A percentile compares a stretch with the other conserved stretches of the same genome.
phyloP scores from a whole-genome alignment of 1,140 invertebrate species.

The Diabrotica virgifera region DNA sequence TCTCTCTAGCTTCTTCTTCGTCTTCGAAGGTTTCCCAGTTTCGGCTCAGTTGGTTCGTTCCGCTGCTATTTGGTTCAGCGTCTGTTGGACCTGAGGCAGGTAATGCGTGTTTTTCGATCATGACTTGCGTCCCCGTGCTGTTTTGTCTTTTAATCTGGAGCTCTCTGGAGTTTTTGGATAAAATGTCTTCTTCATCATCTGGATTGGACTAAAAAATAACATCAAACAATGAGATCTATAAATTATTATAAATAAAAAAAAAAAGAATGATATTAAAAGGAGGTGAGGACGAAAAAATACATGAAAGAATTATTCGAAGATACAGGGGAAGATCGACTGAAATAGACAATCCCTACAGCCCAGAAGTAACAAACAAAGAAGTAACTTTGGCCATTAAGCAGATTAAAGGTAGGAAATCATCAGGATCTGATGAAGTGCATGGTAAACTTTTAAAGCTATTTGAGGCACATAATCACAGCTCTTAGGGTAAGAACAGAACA shows the following conservation, averaged over 20 bases:
- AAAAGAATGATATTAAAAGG: not conserved
- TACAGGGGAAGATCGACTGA: too few species aligned
- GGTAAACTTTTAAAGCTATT: too few species aligned
- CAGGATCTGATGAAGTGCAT: too few species aligned
- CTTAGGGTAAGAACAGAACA: too few species aligned
- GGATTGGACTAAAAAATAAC: conserved; percentile 26
- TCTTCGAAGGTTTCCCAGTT: conserved; percentile 34
- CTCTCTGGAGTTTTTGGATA: conserved; percentile 38
- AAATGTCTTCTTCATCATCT: conserved; percentile 44
- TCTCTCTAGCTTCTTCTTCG: conserved; percentile 12
- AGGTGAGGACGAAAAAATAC: not conserved
- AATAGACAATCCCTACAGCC: too few species aligned
- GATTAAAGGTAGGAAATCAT: too few species aligned
- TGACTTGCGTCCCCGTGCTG: conserved; percentile 15
- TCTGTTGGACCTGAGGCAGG: not conserved
- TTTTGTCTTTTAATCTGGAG: conserved; percentile 37
- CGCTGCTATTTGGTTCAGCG: conserved; percentile 15
- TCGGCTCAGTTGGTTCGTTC: conserved; percentile 4
- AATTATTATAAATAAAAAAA: not conserved
- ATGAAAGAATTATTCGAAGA: too few species aligned
- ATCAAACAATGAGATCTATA: conserved; percentile 6
- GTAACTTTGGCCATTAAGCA: too few species aligned
- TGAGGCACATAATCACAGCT: too few species aligned
- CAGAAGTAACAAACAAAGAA: too few species aligned
- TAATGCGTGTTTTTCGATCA: conserved; percentile 13